Evolutionary conservation across 2,113 vertebrate genomes (phyloP).

Genomic region (Peromyscus polionotus): DNA sequence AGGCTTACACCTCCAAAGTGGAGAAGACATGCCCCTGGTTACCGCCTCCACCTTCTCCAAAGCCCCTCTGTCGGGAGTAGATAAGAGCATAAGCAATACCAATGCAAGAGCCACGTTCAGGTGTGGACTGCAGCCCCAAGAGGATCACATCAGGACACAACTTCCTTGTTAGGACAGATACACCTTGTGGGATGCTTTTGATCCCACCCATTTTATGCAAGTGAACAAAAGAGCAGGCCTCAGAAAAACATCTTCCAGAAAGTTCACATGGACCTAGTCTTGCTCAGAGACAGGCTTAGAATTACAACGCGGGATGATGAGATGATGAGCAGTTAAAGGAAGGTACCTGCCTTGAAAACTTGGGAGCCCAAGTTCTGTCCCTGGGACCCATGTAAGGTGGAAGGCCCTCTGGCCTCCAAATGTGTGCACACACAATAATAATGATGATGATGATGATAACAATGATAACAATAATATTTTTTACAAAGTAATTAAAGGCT

Average conservation of each 20-base stretch:
- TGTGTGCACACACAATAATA: not conserved
- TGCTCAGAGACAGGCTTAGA: conserved; percentile 9
- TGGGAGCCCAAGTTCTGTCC: not conserved
- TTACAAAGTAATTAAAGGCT: not conserved
- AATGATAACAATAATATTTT: not conserved
- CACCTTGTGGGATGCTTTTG: not conserved
- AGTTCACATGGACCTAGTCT: not conserved
- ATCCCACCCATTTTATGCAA: not conserved
- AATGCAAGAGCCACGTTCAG: not conserved
- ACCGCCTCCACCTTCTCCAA: not conserved
- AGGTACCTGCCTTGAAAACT: too few relatives aligned
- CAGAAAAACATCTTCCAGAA: not conserved
- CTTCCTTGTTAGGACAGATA: not conserved
- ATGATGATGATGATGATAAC: not conserved
- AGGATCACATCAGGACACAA: not conserved
- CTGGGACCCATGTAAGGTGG: not conserved
- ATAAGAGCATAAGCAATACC: not conserved
- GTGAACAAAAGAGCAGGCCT: not conserved
- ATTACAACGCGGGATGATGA: not conserved
- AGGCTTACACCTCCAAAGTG: not conserved
- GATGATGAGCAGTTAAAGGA: not conserved
- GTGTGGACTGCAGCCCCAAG: not conserved
- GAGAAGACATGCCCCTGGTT: not conserved
- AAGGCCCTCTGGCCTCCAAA: not conserved
- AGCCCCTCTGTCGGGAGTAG: not conserved